Base-by-base conservation (phyloP, 2,888 invertebrate species). In the Diogma glabrata region DNA sequence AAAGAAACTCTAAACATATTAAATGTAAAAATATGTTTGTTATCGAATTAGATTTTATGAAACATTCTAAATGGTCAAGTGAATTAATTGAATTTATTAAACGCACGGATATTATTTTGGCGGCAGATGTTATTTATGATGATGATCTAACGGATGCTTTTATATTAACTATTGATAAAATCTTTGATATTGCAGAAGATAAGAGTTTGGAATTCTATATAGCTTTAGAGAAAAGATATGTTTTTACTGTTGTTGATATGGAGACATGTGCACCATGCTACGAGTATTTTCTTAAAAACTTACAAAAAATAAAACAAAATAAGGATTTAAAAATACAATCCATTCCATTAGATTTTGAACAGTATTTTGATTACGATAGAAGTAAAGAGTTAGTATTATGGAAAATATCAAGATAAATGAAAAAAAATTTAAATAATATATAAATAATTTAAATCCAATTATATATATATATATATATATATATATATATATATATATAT, bases 81-180 rank as follows among this genome's bases (percentile, higher is more conserved):
- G 70, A 75, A 36, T 69, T 88, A 16, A 58, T 69, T 3, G 64
- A 71, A 16, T 76, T 75, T 58, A 70, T 87, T 51, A 70, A 75
- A 52, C 66, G 75, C 17, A 75, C 79, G 4, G 76, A 82, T 56
- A 70, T 87, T 26, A 72, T 90, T 53, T 71, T 91, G 59, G 89
- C 89, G 52, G 90, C 89, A 23, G 91, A 91, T 75, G 87, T 90
- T 3, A 82, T 92, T 50, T 92, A 91, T 65, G 87, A 89, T 63
- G 84, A 89, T 60, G 77, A 78, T 56, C 75, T 91, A 51, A 90
- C 90, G 1, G 81, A 85, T 54, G 85, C 82, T 1, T 89, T 91
- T 62, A 75, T 91, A 4, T 68, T 75, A 19, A 85, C 87, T 1
- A 69, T 90, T 55, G 75, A 79, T 56, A 78, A 77, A 62, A 72